These are phyloP conservation scores for Girardinichthys multiradiatus DNA, from an alignment of 2,113 vertebrate species.

Conservation along the genomic window DNA sequence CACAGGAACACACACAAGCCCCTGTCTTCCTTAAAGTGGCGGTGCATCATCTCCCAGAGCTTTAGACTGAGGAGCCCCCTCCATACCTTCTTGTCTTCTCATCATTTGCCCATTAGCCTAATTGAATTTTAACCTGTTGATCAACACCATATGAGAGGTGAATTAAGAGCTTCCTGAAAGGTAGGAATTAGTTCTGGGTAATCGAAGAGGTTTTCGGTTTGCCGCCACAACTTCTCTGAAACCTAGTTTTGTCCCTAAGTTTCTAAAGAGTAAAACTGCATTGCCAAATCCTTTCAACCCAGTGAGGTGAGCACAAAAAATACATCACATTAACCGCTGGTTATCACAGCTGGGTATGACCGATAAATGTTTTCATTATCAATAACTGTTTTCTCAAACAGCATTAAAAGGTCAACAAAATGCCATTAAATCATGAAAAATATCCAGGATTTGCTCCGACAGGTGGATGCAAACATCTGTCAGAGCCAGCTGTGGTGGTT, in stretches of 20 bases:
- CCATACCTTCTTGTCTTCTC: conserved; percentile 10
- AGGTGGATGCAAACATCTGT: conserved; percentile 1
- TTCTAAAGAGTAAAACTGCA: conserved; percentile 40
- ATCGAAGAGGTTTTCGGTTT: conserved; percentile 43
- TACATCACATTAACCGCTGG: not conserved
- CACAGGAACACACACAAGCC: conserved; percentile 25
- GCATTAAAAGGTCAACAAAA: conserved; percentile 10
- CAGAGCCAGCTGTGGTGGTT: not conserved
- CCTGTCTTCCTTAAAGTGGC: conserved; percentile 8
- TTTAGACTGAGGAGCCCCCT: conserved; percentile 5
- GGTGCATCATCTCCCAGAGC: conserved; percentile 34
- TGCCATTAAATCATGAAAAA: conserved; percentile 6
- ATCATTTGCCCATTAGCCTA: conserved; percentile 70
- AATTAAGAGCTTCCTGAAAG: conserved; percentile 74
- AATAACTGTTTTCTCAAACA: conserved; percentile 5
- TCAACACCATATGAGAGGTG: conserved; percentile 70
- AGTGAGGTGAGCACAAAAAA: not conserved
- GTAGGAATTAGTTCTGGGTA: conserved; percentile 61
- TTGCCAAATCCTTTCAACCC: conserved; percentile 26
- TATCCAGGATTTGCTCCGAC: fast-evolving
- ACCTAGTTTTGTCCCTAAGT: conserved; percentile 43
- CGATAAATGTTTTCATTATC: conserved; percentile 6
- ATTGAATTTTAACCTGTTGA: conserved; percentile 78
- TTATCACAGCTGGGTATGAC: not conserved
- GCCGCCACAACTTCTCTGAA: conserved; percentile 29